phyloP scores from a whole-genome alignment of 2,797 vertebrate genomes.

The Alauda arvensis region DNA sequence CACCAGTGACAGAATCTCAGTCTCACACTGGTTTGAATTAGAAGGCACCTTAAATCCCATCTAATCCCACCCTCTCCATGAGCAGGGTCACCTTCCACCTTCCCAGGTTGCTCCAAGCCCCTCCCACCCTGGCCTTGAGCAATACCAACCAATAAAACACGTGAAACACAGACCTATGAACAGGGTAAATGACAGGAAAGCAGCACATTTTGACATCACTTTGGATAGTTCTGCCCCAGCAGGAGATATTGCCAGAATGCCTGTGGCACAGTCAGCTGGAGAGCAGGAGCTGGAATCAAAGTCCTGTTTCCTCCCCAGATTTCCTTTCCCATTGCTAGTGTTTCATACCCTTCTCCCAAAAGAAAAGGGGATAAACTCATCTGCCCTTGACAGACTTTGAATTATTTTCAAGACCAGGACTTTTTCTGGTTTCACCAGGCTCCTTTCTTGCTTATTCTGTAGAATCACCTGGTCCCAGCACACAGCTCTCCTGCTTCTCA shows the following conservation, averaged over 20 bases:
- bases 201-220: background rate
- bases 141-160: background rate
- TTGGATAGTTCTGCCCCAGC: background rate
- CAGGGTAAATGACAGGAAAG: background rate
- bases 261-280: background rate
- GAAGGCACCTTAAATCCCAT: background rate
- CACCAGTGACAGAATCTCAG: fast-evolving
- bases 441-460: background rate
- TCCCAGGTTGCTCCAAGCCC: background rate
- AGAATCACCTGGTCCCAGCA: background rate
- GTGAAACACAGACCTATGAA: fast-evolving
- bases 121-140: background rate
- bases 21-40: background rate
- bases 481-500: background rate
- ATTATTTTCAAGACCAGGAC: background rate
- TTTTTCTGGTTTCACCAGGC: background rate
- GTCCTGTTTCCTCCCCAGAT: background rate
- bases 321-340: background rate
- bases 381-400: background rate
- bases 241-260: background rate
- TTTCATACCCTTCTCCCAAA: background rate
- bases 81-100: background rate
- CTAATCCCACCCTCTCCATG: background rate
- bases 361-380: background rate
- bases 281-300: background rate